These are phyloP conservation scores for Drosophila busckii DNA, from an alignment of 1,140 invertebrate genomes.

Conservation along the genomic window DNA sequence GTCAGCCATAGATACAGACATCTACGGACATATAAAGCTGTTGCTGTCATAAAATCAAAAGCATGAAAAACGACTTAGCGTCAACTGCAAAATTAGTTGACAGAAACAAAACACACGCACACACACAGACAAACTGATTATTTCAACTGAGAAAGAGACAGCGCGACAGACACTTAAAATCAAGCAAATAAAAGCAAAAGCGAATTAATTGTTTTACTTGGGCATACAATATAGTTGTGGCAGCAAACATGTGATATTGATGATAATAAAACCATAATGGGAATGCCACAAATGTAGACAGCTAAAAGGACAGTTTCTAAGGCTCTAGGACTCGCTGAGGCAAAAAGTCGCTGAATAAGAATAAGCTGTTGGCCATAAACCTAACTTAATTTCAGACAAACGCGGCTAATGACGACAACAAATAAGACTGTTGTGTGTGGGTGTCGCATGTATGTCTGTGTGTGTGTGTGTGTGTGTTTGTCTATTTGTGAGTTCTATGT, in stretches of 20 bases:
- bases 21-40: constrained; percentile 36
- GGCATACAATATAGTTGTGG: constrained; percentile 32
- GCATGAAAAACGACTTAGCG: constrained; percentile 51
- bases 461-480: constrained; percentile 10
- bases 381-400: constrained; percentile 70
- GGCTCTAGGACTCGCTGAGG: no score
- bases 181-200: constrained; percentile 57
- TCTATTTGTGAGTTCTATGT: constrained; percentile 2
- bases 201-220: constrained; percentile 67
- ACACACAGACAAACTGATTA: constrained; percentile 4
- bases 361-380: constrained; percentile 49
- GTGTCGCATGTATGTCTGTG: constrained; percentile 1
- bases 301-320: constrained; percentile 21
- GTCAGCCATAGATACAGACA: constrained; percentile 20
- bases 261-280: constrained; percentile 74
- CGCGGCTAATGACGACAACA: constrained; percentile 63
- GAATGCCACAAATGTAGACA: constrained; percentile 22
- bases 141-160: constrained; percentile 2
- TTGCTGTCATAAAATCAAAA: constrained; percentile 68
- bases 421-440: constrained; percentile 49
- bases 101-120: constrained; percentile 11
- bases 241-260: constrained; percentile 63
- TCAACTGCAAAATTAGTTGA: constrained; percentile 16
- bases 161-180: constrained; percentile 57
- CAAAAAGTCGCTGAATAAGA: no score